These are phyloP conservation scores for Protodeltote pygarga DNA, from an alignment of 2,888 invertebrate genomes.

Conservation along the genomic window DNA sequence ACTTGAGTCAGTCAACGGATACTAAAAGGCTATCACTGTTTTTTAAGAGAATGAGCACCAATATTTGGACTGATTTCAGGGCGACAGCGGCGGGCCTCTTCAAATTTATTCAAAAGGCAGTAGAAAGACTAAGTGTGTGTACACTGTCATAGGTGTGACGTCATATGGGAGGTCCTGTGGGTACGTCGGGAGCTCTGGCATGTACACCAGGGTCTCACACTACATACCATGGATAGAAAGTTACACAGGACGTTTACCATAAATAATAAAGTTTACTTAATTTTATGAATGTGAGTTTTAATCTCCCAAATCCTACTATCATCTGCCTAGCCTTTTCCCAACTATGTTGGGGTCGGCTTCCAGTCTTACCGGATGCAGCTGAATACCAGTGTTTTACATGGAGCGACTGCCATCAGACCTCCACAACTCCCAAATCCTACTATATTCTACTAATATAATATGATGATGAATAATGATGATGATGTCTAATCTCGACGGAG, in stretches of 20 bases:
- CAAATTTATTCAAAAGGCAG: background rate
- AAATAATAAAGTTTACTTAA: background rate
- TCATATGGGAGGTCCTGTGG: conserved; percentile 65
- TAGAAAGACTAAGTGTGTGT: background rate
- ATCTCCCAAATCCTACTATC: background rate
- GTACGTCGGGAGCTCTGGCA: conserved; percentile 71
- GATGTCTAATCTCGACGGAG: too few relatives aligned
- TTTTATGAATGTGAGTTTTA: background rate
- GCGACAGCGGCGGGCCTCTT: conserved; percentile 21
- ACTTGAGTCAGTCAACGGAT: background rate
- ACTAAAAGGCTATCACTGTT: background rate
- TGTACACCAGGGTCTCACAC: conserved; percentile 84
- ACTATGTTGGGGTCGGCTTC: too few relatives aligned
- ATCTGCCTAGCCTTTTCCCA: background rate
- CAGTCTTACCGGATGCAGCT: too few relatives aligned
- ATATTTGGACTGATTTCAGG: conserved; percentile 1
- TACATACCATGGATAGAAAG: conserved; percentile 80
- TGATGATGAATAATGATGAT: too few relatives aligned
- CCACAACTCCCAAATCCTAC: too few relatives aligned
- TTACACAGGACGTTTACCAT: background rate
- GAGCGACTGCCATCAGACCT: too few relatives aligned
- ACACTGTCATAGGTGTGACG: conserved; percentile 11
- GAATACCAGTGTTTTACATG: too few relatives aligned
- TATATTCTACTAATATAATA: too few relatives aligned
- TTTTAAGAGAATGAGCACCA: background rate